Conservation (phyloP, 2,113 vertebrate genomes). For the Indicator indicator region DNA sequence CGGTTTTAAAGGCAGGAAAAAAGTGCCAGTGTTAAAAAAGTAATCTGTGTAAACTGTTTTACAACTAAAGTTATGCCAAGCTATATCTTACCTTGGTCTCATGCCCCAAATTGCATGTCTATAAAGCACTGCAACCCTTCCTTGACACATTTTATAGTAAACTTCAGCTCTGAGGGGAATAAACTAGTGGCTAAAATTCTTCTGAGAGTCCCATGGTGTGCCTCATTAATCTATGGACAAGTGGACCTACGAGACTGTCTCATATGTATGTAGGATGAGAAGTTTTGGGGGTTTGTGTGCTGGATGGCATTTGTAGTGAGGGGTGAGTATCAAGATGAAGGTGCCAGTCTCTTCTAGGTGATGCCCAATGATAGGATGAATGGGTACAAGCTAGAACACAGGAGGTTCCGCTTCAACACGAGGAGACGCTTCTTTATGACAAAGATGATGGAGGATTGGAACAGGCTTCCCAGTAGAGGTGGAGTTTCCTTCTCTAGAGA, state of each 20-base stretch:
- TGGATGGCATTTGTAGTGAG: not conserved
- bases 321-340: no score
- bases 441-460: no score
- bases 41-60: not conserved
- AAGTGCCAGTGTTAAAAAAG: not conserved
- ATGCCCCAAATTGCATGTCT: not conserved
- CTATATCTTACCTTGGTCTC: not conserved
- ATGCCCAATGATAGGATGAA: no score
- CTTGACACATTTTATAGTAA: not conserved
- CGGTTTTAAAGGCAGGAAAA: not conserved
- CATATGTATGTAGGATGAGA: fast-evolving
- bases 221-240: not conserved
- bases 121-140: not conserved
- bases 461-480: no score
- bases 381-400: no score
- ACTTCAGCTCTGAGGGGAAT: not conserved
- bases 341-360: no score
- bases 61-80: not conserved
- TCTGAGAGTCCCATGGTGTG: fast-evolving
- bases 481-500: no score
- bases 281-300: not conserved
- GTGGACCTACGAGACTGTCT: not conserved
- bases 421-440: no score
- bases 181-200: not conserved
- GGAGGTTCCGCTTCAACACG: no score